phyloP scores from a whole-genome alignment of 2,113 vertebrate genomes.

The Stigmatopora argus region DNA sequence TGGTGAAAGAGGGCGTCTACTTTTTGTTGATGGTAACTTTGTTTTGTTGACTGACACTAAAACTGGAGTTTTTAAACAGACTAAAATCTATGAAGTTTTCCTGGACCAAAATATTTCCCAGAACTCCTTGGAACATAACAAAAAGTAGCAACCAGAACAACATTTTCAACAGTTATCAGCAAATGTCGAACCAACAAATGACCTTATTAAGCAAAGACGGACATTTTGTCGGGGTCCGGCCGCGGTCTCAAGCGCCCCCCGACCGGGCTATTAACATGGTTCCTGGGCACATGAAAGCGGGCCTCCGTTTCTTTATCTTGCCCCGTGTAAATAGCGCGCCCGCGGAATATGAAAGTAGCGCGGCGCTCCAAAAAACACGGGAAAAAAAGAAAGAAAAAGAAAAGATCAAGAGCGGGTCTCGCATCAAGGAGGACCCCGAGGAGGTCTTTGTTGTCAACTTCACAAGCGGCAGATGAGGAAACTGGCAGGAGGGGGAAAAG shows the following conservation, averaged over 20 bases:
- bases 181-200: not conserved
- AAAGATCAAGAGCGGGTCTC: slow-evolving; percentile 99
- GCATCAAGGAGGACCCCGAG: slow-evolving; percentile 99
- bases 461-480: slow-evolving; percentile 99
- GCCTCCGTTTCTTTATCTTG: slow-evolving; percentile 92
- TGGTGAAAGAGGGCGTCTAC: too few relatives aligned
- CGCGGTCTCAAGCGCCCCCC: not conserved
- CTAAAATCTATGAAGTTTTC: too few relatives aligned
- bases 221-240: not conserved
- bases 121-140: too few relatives aligned
- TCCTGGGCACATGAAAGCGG: slow-evolving; percentile 70
- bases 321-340: slow-evolving; percentile 99
- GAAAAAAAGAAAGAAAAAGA: slow-evolving; percentile 55
- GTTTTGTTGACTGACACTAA: too few relatives aligned
- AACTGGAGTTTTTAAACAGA: too few relatives aligned
- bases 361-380: slow-evolving; percentile 93
- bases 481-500: slow-evolving; percentile 99
- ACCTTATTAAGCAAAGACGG: not conserved
- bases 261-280: slow-evolving; percentile 62
- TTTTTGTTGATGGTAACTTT: too few relatives aligned
- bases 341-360: slow-evolving; percentile 98
- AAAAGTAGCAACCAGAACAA: too few relatives aligned
- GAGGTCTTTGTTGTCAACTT: slow-evolving; percentile 99
- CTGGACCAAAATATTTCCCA: too few relatives aligned
- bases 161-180: too few relatives aligned